Conservation (phyloP, 2,888 invertebrate species). For the Yponomeuta evonymella region DNA sequence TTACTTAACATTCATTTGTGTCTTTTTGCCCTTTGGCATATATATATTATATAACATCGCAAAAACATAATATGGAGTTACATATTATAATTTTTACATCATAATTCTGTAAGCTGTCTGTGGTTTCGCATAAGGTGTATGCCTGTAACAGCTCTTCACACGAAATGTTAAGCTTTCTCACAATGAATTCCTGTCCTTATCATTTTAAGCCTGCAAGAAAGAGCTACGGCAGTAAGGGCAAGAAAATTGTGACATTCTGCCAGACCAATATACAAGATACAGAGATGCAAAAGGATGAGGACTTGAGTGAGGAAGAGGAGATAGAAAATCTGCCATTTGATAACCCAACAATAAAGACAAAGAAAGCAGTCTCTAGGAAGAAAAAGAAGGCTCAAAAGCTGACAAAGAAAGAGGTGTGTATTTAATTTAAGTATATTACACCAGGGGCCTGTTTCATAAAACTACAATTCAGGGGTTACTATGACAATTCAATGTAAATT, state of each 20-base stretch:
- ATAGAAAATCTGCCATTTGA: slow-evolving; percentile 54
- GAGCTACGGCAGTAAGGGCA: slow-evolving; percentile 56
- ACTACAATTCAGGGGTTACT: no score
- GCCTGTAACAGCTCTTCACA: no score
- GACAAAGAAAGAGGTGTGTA: slow-evolving; percentile 60
- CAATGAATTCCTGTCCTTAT: not conserved
- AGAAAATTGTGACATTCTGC: slow-evolving; percentile 50
- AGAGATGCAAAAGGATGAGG: slow-evolving; percentile 20
- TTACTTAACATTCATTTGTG: no score
- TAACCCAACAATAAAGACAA: slow-evolving; percentile 42
- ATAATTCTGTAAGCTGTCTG: no score
- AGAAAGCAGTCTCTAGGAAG: slow-evolving; percentile 37
- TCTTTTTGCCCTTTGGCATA: no score
- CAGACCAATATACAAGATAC: slow-evolving; percentile 32
- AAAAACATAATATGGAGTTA: no score
- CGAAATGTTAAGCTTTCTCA: not conserved
- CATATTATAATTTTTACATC: no score
- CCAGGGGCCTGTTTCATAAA: no score
- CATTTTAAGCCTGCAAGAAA: slow-evolving; percentile 48
- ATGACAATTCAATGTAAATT: no score
- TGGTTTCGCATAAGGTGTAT: no score
- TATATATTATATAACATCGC: no score
- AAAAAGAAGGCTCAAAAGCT: slow-evolving; percentile 43
- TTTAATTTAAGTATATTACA: no score
- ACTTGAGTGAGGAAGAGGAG: slow-evolving; percentile 48